These are phyloP conservation scores for Conus ventricosus DNA, from an alignment of 1,140 invertebrate genomes.

Conservation along the genomic window DNA sequence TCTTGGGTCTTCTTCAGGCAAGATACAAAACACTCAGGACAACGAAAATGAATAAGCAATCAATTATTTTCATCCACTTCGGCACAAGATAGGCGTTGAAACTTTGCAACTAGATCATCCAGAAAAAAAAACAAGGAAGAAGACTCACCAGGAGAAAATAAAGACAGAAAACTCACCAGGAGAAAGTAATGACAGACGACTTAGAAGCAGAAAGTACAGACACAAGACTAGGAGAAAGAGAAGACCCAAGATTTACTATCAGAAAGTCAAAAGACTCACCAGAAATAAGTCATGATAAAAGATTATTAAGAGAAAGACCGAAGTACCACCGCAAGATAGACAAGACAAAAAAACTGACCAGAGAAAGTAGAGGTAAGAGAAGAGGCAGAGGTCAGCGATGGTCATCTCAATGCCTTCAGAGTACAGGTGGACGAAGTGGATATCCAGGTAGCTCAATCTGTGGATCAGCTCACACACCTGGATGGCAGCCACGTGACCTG, in stretches of 20 bases:
- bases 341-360: conserved; percentile 71
- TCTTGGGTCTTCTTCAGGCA: too few relatives aligned
- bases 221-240: too few relatives aligned
- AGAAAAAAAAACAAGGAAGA: too few relatives aligned
- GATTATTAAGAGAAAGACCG: not conserved
- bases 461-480: conserved; percentile 15
- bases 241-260: too few relatives aligned
- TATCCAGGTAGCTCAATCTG: conserved; percentile 53
- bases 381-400: conserved; percentile 88
- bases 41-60: too few relatives aligned
- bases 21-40: too few relatives aligned
- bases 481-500: not conserved
- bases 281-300: not conserved
- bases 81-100: too few relatives aligned
- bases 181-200: not conserved
- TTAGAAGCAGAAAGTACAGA: too few relatives aligned
- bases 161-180: not conserved
- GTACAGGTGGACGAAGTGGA: conserved; percentile 80
- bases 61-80: too few relatives aligned
- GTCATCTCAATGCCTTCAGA: conserved; percentile 90
- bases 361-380: conserved; percentile 83
- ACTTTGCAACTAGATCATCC: too few relatives aligned
- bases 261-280: too few relatives aligned
- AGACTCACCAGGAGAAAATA: too few relatives aligned
- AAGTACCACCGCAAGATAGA: not conserved